phyloP scores from a whole-genome alignment of 2,113 vertebrate genomes.

The Paracanthobrama guichenoti region DNA sequence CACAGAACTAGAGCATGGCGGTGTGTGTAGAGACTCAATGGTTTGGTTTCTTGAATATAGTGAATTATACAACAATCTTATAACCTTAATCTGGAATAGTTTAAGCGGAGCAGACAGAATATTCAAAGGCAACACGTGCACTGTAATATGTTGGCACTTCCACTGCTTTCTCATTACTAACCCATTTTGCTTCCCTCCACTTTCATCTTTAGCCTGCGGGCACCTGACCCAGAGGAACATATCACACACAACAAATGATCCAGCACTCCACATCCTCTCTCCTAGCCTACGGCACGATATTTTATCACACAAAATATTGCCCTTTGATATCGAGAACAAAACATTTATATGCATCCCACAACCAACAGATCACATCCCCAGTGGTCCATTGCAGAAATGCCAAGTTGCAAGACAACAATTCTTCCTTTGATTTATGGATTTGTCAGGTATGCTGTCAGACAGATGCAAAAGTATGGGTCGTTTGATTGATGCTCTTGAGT shows the following conservation, averaged over 20 bases:
- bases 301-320: constrained; percentile 12
- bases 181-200: background rate
- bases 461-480: background rate
- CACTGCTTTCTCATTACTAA: background rate
- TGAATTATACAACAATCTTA: background rate
- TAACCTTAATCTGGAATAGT: background rate
- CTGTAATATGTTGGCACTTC: background rate
- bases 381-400: background rate
- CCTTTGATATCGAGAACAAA: background rate
- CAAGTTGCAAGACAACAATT: background rate
- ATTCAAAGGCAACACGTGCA: background rate
- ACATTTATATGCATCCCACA: background rate
- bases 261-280: background rate
- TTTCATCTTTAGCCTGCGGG: constrained; percentile 7
- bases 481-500: background rate
- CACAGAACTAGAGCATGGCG: background rate
- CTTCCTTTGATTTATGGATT: constrained; percentile 1
- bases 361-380: background rate
- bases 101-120: background rate
- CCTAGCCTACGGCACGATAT: background rate
- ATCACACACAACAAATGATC: constrained; percentile 3
- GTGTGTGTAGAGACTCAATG: background rate
- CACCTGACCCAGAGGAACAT: constrained; percentile 7
- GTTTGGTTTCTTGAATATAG: too few relatives aligned
- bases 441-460: background rate